Conservation (phyloP, 2,113 vertebrate species). For the Heterotilapia buettikoferi region DNA sequence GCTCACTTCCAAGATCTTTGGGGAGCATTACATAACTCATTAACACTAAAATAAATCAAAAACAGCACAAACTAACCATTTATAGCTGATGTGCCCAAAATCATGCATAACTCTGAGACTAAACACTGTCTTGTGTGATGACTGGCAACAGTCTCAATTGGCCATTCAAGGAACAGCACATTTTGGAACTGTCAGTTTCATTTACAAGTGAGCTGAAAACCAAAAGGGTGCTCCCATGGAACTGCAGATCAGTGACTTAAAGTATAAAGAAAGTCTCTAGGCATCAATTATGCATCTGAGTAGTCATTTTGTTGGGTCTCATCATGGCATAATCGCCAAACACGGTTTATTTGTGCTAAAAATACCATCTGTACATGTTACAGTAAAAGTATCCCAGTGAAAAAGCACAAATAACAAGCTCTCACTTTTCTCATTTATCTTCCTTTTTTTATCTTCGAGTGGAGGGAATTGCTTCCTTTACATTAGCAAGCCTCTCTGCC, state of each 20-base stretch:
- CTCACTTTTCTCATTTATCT: not conserved
- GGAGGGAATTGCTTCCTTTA: not conserved
- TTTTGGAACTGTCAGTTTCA: not conserved
- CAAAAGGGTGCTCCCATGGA: not conserved
- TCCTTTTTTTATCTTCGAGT: not conserved
- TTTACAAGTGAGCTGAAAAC: not conserved
- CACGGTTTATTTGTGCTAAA: not conserved
- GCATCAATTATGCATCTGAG: not conserved
- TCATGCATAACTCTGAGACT: not conserved
- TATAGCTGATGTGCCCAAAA: not conserved
- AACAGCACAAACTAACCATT: not conserved
- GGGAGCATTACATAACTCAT: not conserved
- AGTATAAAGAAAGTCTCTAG: not conserved
- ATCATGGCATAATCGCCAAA: not conserved
- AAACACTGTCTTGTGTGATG: not conserved
- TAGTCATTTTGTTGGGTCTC: not conserved
- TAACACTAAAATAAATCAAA: not conserved
- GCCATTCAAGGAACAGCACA: not conserved
- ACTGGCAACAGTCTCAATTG: not conserved
- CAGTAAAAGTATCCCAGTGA: not conserved
- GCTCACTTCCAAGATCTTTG: not conserved
- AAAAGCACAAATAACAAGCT: not conserved
- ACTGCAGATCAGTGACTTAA: not conserved
- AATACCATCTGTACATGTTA: not conserved
- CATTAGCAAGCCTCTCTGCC: not conserved